phyloP scores from a whole-genome alignment of 2,797 vertebrate genomes.

The Yasuhikotakia modesta region DNA sequence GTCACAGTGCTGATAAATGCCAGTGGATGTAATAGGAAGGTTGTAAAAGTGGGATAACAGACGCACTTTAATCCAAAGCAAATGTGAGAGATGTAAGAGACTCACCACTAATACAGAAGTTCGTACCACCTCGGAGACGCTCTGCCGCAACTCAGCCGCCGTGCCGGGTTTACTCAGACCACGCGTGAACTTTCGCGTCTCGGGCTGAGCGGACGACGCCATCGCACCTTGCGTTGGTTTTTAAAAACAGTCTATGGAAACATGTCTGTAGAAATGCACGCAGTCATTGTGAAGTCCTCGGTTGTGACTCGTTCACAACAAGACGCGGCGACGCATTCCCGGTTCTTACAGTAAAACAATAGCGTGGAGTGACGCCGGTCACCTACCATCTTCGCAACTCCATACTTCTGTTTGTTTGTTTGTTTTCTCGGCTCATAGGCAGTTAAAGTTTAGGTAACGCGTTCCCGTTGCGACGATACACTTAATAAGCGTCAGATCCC shows the following conservation, averaged over 20 bases:
- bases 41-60: background rate
- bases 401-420: constrained; percentile 23
- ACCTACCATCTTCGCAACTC: constrained; percentile 8
- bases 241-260: background rate
- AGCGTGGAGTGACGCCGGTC: background rate
- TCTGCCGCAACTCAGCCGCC: constrained; percentile 92
- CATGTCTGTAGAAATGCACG: background rate
- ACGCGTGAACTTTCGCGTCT: constrained; percentile 93
- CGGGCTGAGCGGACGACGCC: constrained; percentile 75
- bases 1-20: constrained; percentile 16
- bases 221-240: constrained; percentile 47
- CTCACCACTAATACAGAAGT: constrained; percentile 88
- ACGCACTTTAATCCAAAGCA: background rate
- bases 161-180: constrained; percentile 92
- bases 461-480: constrained; percentile 9
- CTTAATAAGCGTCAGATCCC: constrained; percentile 1
- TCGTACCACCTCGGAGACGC: constrained; percentile 92
- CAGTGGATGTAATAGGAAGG: background rate
- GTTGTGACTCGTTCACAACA: background rate
- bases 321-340: background rate
- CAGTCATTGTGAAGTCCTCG: constrained; percentile 3
- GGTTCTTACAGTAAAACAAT: background rate
- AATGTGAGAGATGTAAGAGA: background rate
- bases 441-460: background rate
- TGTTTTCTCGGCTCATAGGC: constrained; percentile 21